Evolutionary conservation across 2,113 vertebrate species (phyloP), one percentile per base, ranked within the genome.

Genomic region (Odocoileus hemionus): DNA sequence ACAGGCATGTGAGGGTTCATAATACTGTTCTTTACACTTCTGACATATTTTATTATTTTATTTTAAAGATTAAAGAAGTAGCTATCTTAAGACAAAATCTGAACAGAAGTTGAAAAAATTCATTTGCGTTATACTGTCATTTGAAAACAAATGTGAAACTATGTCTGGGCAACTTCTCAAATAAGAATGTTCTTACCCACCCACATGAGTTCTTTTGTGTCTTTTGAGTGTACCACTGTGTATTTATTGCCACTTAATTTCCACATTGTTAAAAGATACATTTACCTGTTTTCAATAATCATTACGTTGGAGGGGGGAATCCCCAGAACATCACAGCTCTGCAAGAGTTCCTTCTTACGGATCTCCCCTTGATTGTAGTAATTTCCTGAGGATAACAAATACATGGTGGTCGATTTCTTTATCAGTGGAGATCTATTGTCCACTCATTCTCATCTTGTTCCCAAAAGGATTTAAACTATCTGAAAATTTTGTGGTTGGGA

Each of bases 291-390:
- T 96, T 99, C 99, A 76, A 99, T 76, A 97, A 99, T 93, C 70
- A 98, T 99, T 97, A 99, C 98, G 85, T 96, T 96, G 58, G 99
- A 99, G 28, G 98, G 80, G 97, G 99, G 99, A 97, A 99, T 99
- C 85, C 99, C 99, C 98, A 99, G 98, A 79, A 99, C 98, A 28
- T 96, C 98, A 98, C 99, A 99, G 88, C 99, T 99, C 97, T 99
- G 97, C 36, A 99, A 91, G 95, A 99, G 99, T 98, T 99, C 99
- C 95, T 99, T 99, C 98, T 99, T 99, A 94, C 99, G 99, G 89
- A 98, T 98, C 86, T 99, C 98, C 80, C 99, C 99, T 99, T 99
- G 99, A 97, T 98, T 99, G 99, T 99, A 99, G 98, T 99, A 99
- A 99, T 99, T 99, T 96, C 99, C 99, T 99, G 94, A 93, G 97